These are phyloP conservation scores for Sisyra nigra DNA, from an alignment of 2,888 invertebrate species.

Conservation along the genomic window DNA sequence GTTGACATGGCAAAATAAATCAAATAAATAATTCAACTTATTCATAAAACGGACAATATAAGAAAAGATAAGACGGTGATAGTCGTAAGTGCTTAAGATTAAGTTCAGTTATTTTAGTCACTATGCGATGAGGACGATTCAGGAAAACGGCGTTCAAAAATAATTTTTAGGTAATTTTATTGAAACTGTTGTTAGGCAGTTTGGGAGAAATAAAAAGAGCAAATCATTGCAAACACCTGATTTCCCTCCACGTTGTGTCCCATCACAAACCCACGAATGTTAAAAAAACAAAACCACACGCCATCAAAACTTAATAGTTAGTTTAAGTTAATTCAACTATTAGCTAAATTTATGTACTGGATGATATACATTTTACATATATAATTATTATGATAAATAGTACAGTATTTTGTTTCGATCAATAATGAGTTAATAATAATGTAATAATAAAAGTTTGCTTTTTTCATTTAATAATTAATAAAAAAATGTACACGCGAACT, in stretches of 20 bases:
- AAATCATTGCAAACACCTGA: not conserved
- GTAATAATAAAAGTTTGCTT: slow-evolving; percentile 23
- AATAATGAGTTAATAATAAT: slow-evolving; percentile 20
- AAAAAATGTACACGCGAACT: slow-evolving; percentile 23
- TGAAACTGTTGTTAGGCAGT: too few relatives aligned
- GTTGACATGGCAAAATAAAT: not conserved
- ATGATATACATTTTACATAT: slow-evolving; percentile 30
- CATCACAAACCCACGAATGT: slow-evolving; percentile 4
- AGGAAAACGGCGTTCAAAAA: not conserved
- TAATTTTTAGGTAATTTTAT: not conserved
- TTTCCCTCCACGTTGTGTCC: not conserved
- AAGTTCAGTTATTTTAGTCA: slow-evolving; percentile 7
- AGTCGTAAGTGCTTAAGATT: slow-evolving; percentile 5
- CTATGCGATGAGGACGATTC: slow-evolving; percentile 1
- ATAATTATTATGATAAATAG: slow-evolving; percentile 23
- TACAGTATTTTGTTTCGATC: slow-evolving; percentile 24
- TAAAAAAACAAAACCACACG: slow-evolving; percentile 8
- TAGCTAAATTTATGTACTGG: slow-evolving; percentile 12
- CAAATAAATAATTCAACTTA: not conserved
- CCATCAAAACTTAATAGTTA: slow-evolving; percentile 8
- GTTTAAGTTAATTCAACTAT: slow-evolving; percentile 7
- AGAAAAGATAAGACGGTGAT: slow-evolving; percentile 4
- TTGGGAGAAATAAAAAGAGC: not conserved
- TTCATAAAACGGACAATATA: not conserved
- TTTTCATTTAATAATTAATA: slow-evolving; percentile 28